phyloP scores from a whole-genome alignment of 1,140 invertebrate species.

The Periplaneta americana region DNA sequence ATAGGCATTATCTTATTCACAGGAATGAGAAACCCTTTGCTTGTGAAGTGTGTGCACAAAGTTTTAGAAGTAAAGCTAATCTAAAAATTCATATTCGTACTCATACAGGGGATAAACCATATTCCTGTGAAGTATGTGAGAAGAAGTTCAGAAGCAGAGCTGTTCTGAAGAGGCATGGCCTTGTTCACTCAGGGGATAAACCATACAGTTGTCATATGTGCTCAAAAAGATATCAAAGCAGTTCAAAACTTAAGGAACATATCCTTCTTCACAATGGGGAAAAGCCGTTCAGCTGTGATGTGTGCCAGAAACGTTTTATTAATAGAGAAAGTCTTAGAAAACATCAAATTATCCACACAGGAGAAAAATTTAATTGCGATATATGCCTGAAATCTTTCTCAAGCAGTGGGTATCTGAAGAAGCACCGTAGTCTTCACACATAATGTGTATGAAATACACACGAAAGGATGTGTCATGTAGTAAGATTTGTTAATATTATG shows the following conservation, averaged over 20 bases:
- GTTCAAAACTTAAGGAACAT: neutral
- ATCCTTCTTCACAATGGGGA: constrained; percentile 44
- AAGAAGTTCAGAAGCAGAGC: constrained; percentile 30
- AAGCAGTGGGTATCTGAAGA: no score
- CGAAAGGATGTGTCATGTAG: no score
- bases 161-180: constrained; percentile 12
- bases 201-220: constrained; percentile 23
- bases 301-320: constrained; percentile 47
- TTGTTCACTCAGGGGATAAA: constrained; percentile 17
- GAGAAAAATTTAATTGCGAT: constrained; percentile 53
- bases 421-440: no score
- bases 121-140: constrained; percentile 31
- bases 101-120: constrained; percentile 27
- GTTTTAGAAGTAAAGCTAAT: no score
- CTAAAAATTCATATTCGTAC: constrained; percentile 45
- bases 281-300: constrained; percentile 43
- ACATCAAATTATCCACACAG: constrained; percentile 57
- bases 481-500: no score
- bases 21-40: no score
- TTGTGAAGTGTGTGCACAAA: no score
- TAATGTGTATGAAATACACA: no score
- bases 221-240: constrained; percentile 20
- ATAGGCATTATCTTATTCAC: no score
- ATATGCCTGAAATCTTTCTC: no score
- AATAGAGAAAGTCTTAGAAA: constrained; percentile 41